A percentile compares a stretch with the other conserved stretches of the same genome.
Conservation (phyloP, 2,888 invertebrate species). For the Agrochola lota region DNA sequence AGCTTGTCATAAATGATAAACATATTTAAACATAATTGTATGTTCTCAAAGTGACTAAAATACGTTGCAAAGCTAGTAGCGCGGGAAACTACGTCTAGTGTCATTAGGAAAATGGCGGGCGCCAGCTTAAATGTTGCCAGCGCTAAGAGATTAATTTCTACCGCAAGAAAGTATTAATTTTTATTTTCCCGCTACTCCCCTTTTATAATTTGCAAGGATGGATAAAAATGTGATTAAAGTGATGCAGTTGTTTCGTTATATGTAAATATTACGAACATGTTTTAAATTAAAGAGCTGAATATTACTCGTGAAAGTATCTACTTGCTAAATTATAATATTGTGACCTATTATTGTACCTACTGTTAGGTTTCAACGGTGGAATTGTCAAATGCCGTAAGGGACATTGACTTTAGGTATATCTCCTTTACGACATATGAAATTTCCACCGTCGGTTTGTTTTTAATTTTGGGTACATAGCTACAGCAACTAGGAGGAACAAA, state of each 20-base stretch:
- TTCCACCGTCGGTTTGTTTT: not conserved
- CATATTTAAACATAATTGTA: slow-evolving; percentile 53
- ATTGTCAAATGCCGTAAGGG: no score
- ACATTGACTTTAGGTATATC: no score
- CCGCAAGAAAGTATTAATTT: slow-evolving; percentile 70
- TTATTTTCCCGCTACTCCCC: slow-evolving; percentile 69
- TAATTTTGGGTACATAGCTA: not conserved
- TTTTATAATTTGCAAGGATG: slow-evolving; percentile 59
- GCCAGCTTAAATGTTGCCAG: slow-evolving; percentile 80
- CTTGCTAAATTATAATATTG: not conserved
- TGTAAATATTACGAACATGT: slow-evolving; percentile 13
- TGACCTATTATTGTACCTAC: not conserved
- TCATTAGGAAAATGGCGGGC: slow-evolving; percentile 82
- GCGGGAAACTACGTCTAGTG: slow-evolving; percentile 72
- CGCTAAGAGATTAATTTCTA: slow-evolving; percentile 71
- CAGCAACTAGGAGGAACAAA: not conserved
- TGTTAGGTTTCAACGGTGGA: not conserved
- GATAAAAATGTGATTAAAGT: slow-evolving; percentile 59
- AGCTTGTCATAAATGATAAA: slow-evolving; percentile 36
- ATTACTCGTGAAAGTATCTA: not conserved
- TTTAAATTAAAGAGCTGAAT: slow-evolving; percentile 21
- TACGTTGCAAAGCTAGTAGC: slow-evolving; percentile 65
- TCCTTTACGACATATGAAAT: no score
- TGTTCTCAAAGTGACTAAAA: slow-evolving; percentile 61
- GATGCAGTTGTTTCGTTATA: slow-evolving; percentile 48